Evolutionary conservation across 2,797 vertebrate genomes (phyloP), one percentile per base, ranked within the genome.

Genomic region (Hozukius guyotensis): DNA sequence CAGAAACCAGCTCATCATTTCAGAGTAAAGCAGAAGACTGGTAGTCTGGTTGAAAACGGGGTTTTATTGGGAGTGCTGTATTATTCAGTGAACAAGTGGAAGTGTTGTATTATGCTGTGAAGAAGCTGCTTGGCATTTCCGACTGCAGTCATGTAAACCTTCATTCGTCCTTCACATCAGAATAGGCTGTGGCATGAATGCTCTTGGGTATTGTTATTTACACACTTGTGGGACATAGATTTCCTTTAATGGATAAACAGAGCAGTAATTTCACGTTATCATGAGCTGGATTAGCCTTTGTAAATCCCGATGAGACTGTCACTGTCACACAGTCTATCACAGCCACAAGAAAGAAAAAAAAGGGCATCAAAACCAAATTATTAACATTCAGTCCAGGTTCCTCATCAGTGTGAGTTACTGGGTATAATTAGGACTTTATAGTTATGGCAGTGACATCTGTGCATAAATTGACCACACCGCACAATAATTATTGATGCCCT

Each of bases 401-500:
- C 64, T 82, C 80, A 79, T 85, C 78, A 78, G 16, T 79, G 42
- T 90, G 80, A 91, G 79, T 89, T 84, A 89, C 84, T 72, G 70
- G 55, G 11, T 60, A 56, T 87, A 89, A 91, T 90, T 87, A 87
- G 66, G 71, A 46, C 72, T 86, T 92, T 85, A 86, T 86, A 61
- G 78, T 83, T 92, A 80, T 84, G 84, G 77, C 84, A 68, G 57
- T 87, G 81, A 84, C 82, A 88, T 87, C 86, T 89, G 68, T 80
- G 82, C 68, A 87, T 82, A 89, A 87, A 89, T 88, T 87, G 87
- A 79, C 83, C 82, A 62, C 73, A 77, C 57, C 31, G 46, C 24
- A 38, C 42, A 78, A 81, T 78, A 87, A 88, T 82, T 77, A 87
- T 87, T 85, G 85, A 90, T 84, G 57, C 31, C 71, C 32, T 56